A percentile compares a stretch with the other conserved stretches of the same genome.
Evolutionary conservation across 2,888 invertebrate species (phyloP).

Genomic region (Dryococelus australis): DNA sequence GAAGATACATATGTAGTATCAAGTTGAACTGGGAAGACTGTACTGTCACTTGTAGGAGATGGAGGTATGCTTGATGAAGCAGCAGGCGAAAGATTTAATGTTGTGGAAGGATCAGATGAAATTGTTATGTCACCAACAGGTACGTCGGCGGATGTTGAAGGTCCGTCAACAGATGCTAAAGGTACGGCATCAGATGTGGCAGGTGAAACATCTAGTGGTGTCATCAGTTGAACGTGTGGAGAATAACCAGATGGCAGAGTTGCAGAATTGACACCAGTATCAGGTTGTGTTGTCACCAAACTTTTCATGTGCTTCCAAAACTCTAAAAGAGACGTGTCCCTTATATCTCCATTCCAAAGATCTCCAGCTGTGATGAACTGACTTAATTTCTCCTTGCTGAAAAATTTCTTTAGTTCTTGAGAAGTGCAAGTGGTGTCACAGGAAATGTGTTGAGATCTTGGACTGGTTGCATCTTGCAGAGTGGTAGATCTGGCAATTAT

Average conservation of each 20-base stretch:
- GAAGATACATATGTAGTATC: background rate
- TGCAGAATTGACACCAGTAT: background rate
- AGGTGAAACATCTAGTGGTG: background rate
- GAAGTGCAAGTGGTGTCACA: background rate
- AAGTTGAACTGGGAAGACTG: background rate
- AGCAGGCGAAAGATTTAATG: too few species aligned
- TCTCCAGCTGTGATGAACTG: background rate
- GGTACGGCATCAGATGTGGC: background rate
- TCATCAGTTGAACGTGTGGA: constrained; percentile 19
- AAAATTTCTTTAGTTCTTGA: constrained; percentile 10
- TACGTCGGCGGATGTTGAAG: too few species aligned
- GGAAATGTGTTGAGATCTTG: background rate
- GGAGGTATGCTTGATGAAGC: too few species aligned
- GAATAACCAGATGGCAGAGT: background rate
- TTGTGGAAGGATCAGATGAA: too few species aligned
- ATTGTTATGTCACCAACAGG: too few species aligned
- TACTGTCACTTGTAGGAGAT: background rate
- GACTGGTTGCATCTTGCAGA: background rate
- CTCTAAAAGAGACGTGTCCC: background rate
- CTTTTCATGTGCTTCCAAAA: background rate
- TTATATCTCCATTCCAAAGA: background rate
- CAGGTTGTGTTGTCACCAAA: background rate
- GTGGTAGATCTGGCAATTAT: constrained; percentile 39
- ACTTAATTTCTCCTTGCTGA: background rate
- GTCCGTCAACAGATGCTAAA: background rate